Evolutionary conservation across 2,888 invertebrate species (phyloP), one percentile per base, ranked within the genome.

Genomic region (Andrena haemorrhoa): DNA sequence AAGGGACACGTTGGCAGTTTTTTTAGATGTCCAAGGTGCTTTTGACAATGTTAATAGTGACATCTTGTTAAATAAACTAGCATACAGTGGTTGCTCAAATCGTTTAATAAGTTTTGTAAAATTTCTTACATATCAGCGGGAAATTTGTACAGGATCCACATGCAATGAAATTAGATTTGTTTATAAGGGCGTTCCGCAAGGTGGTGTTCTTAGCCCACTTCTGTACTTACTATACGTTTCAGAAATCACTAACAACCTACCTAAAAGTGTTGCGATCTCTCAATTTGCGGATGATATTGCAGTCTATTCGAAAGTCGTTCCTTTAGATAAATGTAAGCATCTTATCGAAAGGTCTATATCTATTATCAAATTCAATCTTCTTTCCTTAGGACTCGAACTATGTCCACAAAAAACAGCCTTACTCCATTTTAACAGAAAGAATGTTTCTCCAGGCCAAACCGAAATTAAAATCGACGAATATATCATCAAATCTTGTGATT

Each of bases 41-140:
- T 87, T 85, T 31, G 86, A 85, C 47, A 84, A 88, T 23, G 78
- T 87, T 0, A 83, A 85, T 20, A 33, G 10, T 12, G 58, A 75
- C 1, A 56, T 72, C 0, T 1, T 82, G 5, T 2, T 75, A 6
- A 26, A 63, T 7, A 82, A 75, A 69, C 1, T 82, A 12, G 63
- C 29, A 10, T 3, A 0, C 0, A 10, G 10, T 0, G 72, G 72
- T 2, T 72, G 63, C 1, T 26, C 68, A 10, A 2, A 12, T 0
- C 2, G 8, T 5, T 1, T 72, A 10, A 4, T 68, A 20, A 49
- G 7, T 1, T 79, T 79, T n/a, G 26, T 79, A 0, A 60, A 68
- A 16, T 71, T 79, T 53, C 31, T 71, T 4, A 75, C 69, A 12
- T n/a, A 66, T 10, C 10, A 68, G n/a, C 20, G 68, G 8, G 10